Evolutionary conservation across 2,888 invertebrate genomes (phyloP).

Genomic region (Petrophora chlorosata): DNA sequence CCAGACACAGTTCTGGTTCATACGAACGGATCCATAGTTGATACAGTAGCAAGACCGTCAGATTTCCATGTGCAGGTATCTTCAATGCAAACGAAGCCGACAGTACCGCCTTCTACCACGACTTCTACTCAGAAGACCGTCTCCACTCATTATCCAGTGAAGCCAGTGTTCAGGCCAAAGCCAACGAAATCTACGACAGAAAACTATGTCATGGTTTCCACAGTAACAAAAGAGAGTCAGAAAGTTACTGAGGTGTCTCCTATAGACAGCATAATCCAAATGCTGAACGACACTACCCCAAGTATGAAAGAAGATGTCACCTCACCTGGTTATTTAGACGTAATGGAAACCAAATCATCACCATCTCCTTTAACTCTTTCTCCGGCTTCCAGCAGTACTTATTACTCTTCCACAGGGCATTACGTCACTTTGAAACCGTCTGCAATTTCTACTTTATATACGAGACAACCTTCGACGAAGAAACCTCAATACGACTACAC

Average conservation of each 20-base stretch:
- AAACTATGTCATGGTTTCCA: constrained; percentile 83
- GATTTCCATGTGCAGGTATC: constrained; percentile 80
- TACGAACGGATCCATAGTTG: constrained; percentile 81
- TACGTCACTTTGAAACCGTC: constrained; percentile 73
- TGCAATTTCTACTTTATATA: constrained; percentile 44
- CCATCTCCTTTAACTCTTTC: constrained; percentile 57
- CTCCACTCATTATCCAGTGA: constrained; percentile 73
- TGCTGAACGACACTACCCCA: constrained; percentile 82
- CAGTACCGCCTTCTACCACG: constrained; percentile 57
- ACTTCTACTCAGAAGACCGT: constrained; percentile 60
- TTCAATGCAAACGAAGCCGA: constrained; percentile 78
- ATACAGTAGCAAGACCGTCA: constrained; percentile 76
- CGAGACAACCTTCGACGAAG: constrained; percentile 45
- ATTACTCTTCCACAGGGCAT: constrained; percentile 66
- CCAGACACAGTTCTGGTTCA: constrained; percentile 86
- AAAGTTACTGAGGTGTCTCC: constrained; percentile 73
- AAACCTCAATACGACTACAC: constrained; percentile 49
- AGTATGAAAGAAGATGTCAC: constrained; percentile 67
- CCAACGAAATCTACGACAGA: constrained; percentile 69
- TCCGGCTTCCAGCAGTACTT: constrained; percentile 62
- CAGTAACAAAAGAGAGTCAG: constrained; percentile 77
- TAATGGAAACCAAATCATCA: constrained; percentile 71
- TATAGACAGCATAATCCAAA: constrained; percentile 85
- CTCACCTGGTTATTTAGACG: constrained; percentile 55
- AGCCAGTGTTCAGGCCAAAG: constrained; percentile 83